Conservation (phyloP, 2,797 vertebrate genomes). For the Gobionotothen gibberifrons region DNA sequence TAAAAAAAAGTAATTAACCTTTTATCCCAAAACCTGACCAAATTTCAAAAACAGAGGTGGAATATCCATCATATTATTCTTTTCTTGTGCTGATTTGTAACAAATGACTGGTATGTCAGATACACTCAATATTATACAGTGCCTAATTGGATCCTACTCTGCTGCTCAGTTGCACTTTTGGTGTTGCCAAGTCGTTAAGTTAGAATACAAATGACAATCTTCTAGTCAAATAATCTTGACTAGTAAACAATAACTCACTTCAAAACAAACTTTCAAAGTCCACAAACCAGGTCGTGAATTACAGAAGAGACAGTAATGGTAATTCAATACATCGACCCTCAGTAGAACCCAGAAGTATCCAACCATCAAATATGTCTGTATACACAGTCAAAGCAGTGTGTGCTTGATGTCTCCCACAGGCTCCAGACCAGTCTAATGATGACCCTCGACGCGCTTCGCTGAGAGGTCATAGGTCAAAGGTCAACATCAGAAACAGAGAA, state of each 20-base stretch:
- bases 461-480: conserved; percentile 53
- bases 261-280: not conserved
- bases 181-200: not conserved
- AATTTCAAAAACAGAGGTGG: no score
- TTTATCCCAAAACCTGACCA: no score
- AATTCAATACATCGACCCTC: conserved; percentile 30
- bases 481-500: conserved; percentile 32
- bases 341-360: not conserved
- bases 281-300: not conserved
- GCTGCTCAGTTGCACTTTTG: no score
- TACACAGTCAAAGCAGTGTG: not conserved
- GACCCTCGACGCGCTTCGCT: conserved; percentile 41
- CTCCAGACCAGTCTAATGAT: conserved; percentile 50
- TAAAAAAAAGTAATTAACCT: no score
- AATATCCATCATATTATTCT: no score
- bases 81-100: no score
- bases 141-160: no score
- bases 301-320: not conserved
- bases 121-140: no score
- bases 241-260: not conserved
- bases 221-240: not conserved
- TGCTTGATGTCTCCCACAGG: conserved; percentile 29
- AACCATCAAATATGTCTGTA: not conserved
- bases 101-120: no score
- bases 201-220: not conserved